Conservation (phyloP, 92 coral and sea anemone species). For the Palythoa grandiflora region DNA sequence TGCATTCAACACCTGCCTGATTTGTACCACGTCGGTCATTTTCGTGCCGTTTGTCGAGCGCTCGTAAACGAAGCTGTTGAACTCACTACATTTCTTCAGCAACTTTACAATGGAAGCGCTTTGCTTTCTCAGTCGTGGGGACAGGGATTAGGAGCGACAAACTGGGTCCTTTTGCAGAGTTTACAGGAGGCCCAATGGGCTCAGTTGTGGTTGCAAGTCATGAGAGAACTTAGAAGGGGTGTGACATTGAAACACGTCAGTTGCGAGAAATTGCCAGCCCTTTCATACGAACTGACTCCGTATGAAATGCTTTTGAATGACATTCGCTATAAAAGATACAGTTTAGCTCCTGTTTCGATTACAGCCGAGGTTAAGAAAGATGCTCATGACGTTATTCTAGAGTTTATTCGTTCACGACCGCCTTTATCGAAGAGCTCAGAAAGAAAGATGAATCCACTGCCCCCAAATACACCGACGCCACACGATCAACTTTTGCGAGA, state of each 20-base stretch:
- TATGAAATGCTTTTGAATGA: constrained; percentile 87
- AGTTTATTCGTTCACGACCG: constrained; percentile 90
- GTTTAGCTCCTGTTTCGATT: constrained; percentile 64
- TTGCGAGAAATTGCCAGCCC: constrained; percentile 77
- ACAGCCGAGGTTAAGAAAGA: constrained; percentile 72
- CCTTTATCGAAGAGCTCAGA: constrained; percentile 81
- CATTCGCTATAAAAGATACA: constrained; percentile 82
- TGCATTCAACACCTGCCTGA: constrained; percentile 83
- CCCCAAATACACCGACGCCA: constrained; percentile 64
- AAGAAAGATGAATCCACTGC: constrained; percentile 76
- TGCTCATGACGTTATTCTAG: constrained; percentile 89
- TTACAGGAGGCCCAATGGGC: constrained; percentile 94
- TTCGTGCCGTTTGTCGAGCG: constrained; percentile 88
- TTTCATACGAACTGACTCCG: constrained; percentile 81
- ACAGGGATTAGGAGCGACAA: constrained; percentile 82
- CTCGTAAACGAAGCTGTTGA: constrained; percentile 84
- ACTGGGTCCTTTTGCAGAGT: constrained; percentile 86
- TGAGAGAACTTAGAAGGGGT: constrained; percentile 84
- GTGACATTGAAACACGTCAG: constrained; percentile 83
- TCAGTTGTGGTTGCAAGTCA: constrained; percentile 90
- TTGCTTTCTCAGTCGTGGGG: constrained; percentile 83
- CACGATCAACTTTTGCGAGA: constrained; percentile 77
- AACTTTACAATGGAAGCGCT: constrained; percentile 85
- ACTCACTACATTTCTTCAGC: constrained; percentile 80
- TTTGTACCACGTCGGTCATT: constrained; percentile 73